Base-by-base conservation (phyloP, 92 coral and sea anemone genomes). In the Heteractis magnifica region DNA sequence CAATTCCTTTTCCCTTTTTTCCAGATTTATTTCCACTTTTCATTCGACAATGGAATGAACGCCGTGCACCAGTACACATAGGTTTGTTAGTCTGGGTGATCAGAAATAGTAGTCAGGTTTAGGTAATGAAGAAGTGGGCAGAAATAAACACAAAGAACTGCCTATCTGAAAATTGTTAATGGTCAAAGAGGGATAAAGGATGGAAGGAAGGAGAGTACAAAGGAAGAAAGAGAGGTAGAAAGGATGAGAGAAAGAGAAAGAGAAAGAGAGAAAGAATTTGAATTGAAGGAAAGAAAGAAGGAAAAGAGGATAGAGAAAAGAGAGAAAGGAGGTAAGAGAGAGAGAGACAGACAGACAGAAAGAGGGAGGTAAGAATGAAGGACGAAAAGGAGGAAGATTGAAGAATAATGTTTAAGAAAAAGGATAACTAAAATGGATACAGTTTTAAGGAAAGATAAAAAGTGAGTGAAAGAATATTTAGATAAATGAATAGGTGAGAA, bases 31-130 rank as follows among this genome's bases (percentile, higher is more conserved):
- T 65, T 6, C 93, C 97, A 65, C 86, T 84, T 76, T 93, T 95
- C 95, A 95, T 90, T 12, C 97, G 95, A 8, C 48, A 65, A 3
- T 55, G 56, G 18, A 77, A 85, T 18, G 53, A 6, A 14, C 59
- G 73, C 8, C 56, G 60, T 14, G 79, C 97, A 18, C 98, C 98
- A 55, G 98, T 90, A 72, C 94, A 93, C 92, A 93, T 83, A 12
- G 23, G 80, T 20, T 62, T 75, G 53, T 26, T 68, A 3, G 73
- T 23, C 73, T 68, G 26, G 56, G 16, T 3, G n/a, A 50, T 19
- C 21, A 49, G 55, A 6, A 51, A 75, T 6, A 48, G 77, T 34
- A 34, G 44, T 34, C 44, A 34, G 44, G 44, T 34, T 34, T 34
- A 34, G 44, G 44, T 34, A 34, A 34, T 34, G 44, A 34, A 34